Conservation (phyloP, 2,113 vertebrate genomes). For the Chionodraco myersi region DNA sequence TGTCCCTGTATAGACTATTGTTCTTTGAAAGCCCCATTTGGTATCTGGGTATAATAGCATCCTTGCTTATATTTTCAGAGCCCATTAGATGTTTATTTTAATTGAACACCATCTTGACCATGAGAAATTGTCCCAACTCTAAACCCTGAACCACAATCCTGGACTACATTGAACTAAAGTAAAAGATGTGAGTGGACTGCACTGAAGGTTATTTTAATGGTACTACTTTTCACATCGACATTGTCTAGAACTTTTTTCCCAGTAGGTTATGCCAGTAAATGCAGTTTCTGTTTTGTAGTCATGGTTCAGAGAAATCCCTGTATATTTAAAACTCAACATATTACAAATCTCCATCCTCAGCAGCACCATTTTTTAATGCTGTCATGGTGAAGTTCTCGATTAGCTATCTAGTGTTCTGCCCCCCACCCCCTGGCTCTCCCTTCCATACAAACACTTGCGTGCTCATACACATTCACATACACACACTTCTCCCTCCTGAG, state of each 20-base stretch:
- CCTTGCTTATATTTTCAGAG: background rate
- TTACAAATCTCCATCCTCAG: slow-evolving; percentile 49
- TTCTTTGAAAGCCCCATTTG: background rate
- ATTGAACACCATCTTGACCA: background rate
- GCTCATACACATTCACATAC: background rate
- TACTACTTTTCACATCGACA: background rate
- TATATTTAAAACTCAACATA: slow-evolving; percentile 42
- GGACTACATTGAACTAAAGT: slow-evolving; percentile 27
- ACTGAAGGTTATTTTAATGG: background rate
- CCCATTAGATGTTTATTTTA: background rate
- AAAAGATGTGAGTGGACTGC: background rate
- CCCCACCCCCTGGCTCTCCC: background rate
- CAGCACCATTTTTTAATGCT: slow-evolving; percentile 33
- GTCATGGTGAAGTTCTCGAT: slow-evolving; percentile 51
- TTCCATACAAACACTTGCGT: slow-evolving; percentile 2
- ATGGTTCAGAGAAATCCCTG: slow-evolving; percentile 38
- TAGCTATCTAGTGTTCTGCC: slow-evolving; percentile 45
- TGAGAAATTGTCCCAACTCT: slow-evolving; percentile 9
- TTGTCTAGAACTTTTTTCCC: slow-evolving; percentile 16
- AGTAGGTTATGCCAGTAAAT: slow-evolving; percentile 18
- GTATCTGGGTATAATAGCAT: background rate
- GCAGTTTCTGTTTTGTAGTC: slow-evolving; percentile 13
- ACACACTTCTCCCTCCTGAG: slow-evolving; percentile 51
- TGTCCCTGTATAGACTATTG: background rate
- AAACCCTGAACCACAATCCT: background rate